Percentiles rank a stretch among this genome's conserved stretches.
phyloP scores from a whole-genome alignment of 2,888 invertebrate species.

The Hirudinaria manillensis region DNA sequence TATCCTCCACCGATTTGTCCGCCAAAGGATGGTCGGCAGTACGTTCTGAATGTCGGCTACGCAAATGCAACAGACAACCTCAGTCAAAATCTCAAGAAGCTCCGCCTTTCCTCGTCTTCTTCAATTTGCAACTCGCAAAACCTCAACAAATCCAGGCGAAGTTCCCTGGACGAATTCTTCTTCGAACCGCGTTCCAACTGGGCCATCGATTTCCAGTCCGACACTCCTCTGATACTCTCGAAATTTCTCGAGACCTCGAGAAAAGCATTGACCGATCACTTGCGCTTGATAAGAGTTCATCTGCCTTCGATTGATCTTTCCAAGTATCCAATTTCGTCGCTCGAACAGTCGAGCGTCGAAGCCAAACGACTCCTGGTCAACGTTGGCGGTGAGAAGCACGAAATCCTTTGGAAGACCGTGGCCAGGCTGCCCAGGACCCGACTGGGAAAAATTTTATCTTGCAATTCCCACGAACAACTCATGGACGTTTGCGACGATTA shows the following conservation, averaged over 20 bases:
- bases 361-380: conserved; percentile 28
- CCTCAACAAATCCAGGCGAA: background rate
- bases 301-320: conserved; percentile 25
- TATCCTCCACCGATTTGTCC: conserved; percentile 25
- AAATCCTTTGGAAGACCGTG: conserved; percentile 30
- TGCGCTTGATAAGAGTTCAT: conserved; percentile 17
- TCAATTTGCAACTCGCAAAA: background rate
- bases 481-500: conserved; percentile 32
- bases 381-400: conserved; percentile 32
- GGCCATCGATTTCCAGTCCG: conserved; percentile 19
- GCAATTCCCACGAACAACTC: conserved; percentile 28
- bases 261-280: conserved; percentile 22
- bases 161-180: conserved; percentile 22
- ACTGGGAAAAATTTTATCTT: conserved; percentile 23
- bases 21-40: background rate
- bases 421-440: conserved; percentile 21
- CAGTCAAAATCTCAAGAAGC: background rate
- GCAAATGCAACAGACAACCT: conserved; percentile 12
- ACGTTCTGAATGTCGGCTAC: background rate
- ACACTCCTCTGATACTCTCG: conserved; percentile 12
- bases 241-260: conserved; percentile 19
- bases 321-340: conserved; percentile 19
- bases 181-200: conserved; percentile 25
- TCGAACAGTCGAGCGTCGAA: conserved; percentile 25
- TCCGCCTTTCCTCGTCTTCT: conserved; percentile 20